Evolutionary conservation across 2,888 invertebrate species (phyloP), one percentile per base, ranked within the genome.

Genomic region (Lapara coniferarum): DNA sequence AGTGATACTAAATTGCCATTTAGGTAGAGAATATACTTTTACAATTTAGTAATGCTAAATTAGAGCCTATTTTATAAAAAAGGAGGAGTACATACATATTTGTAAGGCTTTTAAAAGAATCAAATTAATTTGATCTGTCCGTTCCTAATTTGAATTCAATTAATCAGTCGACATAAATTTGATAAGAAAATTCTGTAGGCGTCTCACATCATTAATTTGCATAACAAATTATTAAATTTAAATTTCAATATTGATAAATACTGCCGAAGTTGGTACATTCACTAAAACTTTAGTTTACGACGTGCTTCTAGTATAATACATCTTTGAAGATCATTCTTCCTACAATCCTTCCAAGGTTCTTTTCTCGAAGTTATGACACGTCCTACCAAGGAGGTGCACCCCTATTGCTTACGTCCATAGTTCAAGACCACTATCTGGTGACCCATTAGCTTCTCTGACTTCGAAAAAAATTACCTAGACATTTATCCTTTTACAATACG

Each of bases 151-250:
- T 63, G 63, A 63, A 49, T 46, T 49, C 63, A 63, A 63, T 63
- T 63, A 63, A 63, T 63, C 63, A 63, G 63, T 19, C 8, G 63
- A 46, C 46, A 63, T 46, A 19, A 49, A 63, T 49, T 49, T 49
- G 63, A 49, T 63, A 63, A 46, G 19, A 49, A 12, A 63, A 63
- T 13, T 49, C 46, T 19, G 49, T 49, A 63, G 63, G 63, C 63
- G 19, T 16, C 59, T 49, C 13, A 63, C 19, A 46, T 49, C 46
- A 63, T 63, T 63, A 63, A 63, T 63, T 63, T 59, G 44, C 59
- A 44, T 59, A 46, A 59, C 44, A 46, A 16, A 59, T 59, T 59
- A 19, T 19, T 55, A 16, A 8, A 37, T 55, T 19, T 55, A 16
- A 55, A 55, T 19, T 55, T 10, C 10, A 55, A 55, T 55, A 55